Base-by-base conservation (phyloP, 2,797 vertebrate genomes). In the Anguilla marmorata region DNA sequence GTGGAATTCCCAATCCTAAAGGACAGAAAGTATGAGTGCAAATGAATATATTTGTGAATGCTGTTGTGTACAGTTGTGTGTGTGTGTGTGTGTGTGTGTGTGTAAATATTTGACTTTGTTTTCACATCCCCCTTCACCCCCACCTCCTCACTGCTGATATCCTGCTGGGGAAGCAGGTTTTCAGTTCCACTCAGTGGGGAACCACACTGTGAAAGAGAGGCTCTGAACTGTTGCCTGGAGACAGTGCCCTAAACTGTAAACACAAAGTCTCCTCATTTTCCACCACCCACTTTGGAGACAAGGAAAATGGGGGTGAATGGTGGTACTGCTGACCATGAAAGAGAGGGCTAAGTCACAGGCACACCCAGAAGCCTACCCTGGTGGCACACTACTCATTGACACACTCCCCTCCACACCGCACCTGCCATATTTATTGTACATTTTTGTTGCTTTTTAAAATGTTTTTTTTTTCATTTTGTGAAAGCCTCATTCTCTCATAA, bases 351-450 rank as follows among this genome's bases (percentile, higher is more conserved):
- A 63, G 60, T 63, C 3, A 8, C n/a, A 27, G 63, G 1, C 56
- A 58, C 16, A 58, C 56, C 16, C 56, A 58, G 56, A 58, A 58
- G 14, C 56, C 56, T 58, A 58, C 56, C 56, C 56, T 58, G 56
- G 14, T 58, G 21, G 12, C 24, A 69, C 24, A n/a, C 24, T 12
- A 76, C 33, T 14, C 30, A 76, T 37, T 14, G 21, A 76, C 30
- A 2, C 74, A 45, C 16, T 45, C 85, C 87, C 90, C 89, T 89
- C 92, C 41, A 92, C 5, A 87, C n/a, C 48, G 74, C 86, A 76
- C 90, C 85, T 80, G 89, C 86, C 89, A 88, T 95, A 95, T 95
- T 95, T 95, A 95, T 95, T 95, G 76, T 89, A 27, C 54, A 41
- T 89, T 84, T 84, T 33, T 91, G 52, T 88, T 95, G 90, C 92